Conservation (phyloP, 2,888 invertebrate genomes). For the Iphiclides podalirius region DNA sequence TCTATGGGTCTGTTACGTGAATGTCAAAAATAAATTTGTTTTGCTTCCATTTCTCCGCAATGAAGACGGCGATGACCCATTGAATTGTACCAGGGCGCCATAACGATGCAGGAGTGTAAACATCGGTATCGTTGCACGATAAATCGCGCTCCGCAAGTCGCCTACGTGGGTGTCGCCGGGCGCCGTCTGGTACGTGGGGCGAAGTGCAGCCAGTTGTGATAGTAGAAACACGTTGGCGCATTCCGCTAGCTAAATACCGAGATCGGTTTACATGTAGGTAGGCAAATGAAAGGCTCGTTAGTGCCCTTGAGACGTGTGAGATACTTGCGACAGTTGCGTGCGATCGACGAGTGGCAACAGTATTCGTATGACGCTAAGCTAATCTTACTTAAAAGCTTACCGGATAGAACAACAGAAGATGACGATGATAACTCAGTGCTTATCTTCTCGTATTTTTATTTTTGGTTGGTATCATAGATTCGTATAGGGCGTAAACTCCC, state of each 20-base stretch:
- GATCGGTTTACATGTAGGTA: constrained; percentile 15
- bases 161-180: constrained; percentile 17
- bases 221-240: constrained; percentile 17
- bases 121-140: neutral
- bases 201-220: neutral
- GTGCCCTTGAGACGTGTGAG: neutral
- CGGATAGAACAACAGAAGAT: too few relatives aligned
- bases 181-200: constrained; percentile 10
- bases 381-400: too few relatives aligned
- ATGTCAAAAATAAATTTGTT: too few relatives aligned
- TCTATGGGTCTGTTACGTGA: too few relatives aligned
- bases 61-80: too few relatives aligned
- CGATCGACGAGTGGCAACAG: neutral
- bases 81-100: neutral
- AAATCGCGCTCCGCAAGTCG: neutral
- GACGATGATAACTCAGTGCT: too few relatives aligned
- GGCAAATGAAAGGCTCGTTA: neutral
- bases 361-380: too few relatives aligned
- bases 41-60: too few relatives aligned
- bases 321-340: neutral
- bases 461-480: too few relatives aligned
- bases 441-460: too few relatives aligned
- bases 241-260: constrained; percentile 3
- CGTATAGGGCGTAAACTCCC: too few relatives aligned
- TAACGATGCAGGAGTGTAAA: neutral